Percentiles rank a stretch among this genome's conserved stretches.
Conservation (phyloP, 2,797 vertebrate species). For the Acrocephalus scirpaceus region DNA sequence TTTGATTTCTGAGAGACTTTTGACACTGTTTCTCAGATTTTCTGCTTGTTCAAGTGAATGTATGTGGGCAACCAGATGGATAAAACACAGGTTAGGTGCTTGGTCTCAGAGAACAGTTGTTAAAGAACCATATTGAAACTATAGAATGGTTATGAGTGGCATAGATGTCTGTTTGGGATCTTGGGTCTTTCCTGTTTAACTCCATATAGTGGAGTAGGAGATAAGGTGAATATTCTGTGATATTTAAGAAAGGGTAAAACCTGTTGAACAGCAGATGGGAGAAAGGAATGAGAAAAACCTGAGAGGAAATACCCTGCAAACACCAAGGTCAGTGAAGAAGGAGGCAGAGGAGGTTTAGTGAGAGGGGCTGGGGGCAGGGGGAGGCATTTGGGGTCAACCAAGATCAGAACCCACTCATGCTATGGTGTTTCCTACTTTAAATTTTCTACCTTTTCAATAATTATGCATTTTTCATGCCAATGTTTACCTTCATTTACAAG, state of each 20-base stretch:
- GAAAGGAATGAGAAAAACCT: background rate
- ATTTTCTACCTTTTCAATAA: background rate
- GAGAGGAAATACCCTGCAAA: background rate
- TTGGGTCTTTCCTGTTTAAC: background rate
- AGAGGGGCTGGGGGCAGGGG: background rate
- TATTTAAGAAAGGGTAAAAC: background rate
- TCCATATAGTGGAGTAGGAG: background rate
- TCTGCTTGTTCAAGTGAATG: background rate
- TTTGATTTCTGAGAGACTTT: background rate
- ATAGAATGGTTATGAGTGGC: fast-evolving
- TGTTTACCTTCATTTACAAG: background rate
- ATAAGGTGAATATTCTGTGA: background rate
- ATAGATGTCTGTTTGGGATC: background rate
- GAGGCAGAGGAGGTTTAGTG: background rate
- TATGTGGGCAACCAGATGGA: background rate
- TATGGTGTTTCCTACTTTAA: background rate
- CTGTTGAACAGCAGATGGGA: background rate
- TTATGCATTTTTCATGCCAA: background rate
- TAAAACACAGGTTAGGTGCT: background rate
- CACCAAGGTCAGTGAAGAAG: background rate
- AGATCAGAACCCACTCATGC: background rate
- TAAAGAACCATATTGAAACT: background rate
- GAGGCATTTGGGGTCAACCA: background rate
- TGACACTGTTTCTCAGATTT: background rate
- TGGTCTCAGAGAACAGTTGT: background rate